A percentile compares a stretch with the other conserved stretches of the same genome.
These are phyloP conservation scores for Cryptoblepharus egeriae DNA, from an alignment of 2,797 vertebrate species.

Conservation along the genomic window DNA sequence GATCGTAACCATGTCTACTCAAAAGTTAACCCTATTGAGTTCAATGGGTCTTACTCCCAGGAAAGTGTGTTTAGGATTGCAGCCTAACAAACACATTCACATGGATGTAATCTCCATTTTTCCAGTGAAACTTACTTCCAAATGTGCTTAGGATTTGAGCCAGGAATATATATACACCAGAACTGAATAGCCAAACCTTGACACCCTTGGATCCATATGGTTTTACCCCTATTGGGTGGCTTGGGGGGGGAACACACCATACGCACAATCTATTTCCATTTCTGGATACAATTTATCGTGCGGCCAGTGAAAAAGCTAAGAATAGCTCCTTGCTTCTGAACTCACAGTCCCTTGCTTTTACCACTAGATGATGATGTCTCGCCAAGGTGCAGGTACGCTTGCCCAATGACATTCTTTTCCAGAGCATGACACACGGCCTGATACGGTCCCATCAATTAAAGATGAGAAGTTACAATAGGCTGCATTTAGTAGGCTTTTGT, in stretches of 20 bases:
- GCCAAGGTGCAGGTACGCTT: conserved; percentile 42
- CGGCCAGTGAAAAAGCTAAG: conserved; percentile 1
- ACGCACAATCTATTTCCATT: background rate
- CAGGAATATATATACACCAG: too few species aligned
- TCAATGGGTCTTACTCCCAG: too few species aligned
- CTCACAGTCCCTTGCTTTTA: conserved; percentile 48
- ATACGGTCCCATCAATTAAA: conserved; percentile 33
- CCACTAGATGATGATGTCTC: conserved; percentile 45
- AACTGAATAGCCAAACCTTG: background rate
- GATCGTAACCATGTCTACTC: too few species aligned
- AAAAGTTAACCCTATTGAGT: too few species aligned
- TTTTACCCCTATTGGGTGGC: background rate
- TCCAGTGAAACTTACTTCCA: background rate
- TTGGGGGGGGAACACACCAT: too few species aligned
- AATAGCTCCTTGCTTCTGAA: background rate
- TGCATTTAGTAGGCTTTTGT: conserved; percentile 44
- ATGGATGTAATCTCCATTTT: background rate
- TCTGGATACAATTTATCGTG: background rate
- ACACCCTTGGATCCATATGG: background rate
- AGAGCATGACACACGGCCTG: conserved; percentile 31
- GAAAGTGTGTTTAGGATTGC: too few species aligned
- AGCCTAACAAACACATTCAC: background rate
- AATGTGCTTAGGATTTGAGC: background rate
- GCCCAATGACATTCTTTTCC: conserved; percentile 31
- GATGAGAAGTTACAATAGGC: conserved; percentile 45